phyloP scores from a whole-genome alignment of 1,140 invertebrate species.

The Eubasilissa regina region DNA sequence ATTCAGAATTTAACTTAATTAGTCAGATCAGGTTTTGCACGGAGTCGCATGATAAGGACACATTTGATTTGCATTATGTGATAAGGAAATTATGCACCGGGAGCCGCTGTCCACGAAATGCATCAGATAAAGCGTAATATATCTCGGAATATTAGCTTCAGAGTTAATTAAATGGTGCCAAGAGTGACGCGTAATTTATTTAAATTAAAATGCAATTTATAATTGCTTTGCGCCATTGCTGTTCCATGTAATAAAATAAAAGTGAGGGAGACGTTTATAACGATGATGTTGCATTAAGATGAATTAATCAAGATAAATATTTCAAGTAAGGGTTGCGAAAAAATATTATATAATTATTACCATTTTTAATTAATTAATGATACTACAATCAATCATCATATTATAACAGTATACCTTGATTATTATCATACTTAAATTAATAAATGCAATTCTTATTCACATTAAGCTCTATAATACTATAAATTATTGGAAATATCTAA shows the following conservation, averaged over 20 bases:
- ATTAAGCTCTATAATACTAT: no score
- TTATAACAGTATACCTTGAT: no score
- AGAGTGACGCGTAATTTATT: constrained; percentile 26
- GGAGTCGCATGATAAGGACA: constrained; percentile 7
- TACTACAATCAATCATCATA: no score
- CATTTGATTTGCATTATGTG: constrained; percentile 21
- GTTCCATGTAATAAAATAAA: constrained; percentile 6
- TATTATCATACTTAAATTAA: no score
- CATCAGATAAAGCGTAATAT: constrained; percentile 23
- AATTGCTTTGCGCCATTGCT: constrained; percentile 12
- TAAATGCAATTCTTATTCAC: no score
- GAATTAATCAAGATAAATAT: constrained; percentile 18
- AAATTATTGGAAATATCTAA: no score
- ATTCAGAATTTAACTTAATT: constrained; percentile 7
- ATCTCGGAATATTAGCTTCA: background rate
- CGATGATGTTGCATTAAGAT: background rate
- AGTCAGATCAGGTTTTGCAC: constrained; percentile 12
- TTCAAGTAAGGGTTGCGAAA: background rate
- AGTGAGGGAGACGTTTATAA: constrained; percentile 8
- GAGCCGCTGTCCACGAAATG: background rate
- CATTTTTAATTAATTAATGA: no score
- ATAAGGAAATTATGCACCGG: constrained; percentile 34
- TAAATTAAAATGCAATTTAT: constrained; percentile 43
- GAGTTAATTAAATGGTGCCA: constrained; percentile 23
- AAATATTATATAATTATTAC: no score